Evolutionary conservation across 2,888 invertebrate species (phyloP), one percentile per base, ranked within the genome.

Genomic region (Clivina fossor): DNA sequence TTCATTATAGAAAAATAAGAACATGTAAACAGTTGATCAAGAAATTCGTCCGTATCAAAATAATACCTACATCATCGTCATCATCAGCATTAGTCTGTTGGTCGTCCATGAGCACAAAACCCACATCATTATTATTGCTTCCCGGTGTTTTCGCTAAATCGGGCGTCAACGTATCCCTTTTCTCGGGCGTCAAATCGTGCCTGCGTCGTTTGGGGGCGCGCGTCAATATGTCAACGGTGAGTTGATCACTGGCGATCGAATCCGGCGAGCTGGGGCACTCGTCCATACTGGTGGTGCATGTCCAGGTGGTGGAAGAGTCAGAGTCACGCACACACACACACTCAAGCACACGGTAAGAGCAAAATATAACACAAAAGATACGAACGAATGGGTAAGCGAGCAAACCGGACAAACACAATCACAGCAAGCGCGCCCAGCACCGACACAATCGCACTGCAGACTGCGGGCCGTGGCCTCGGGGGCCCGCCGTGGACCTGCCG

Each of bases 61-160:
- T 9, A 54, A 61, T 64, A 67, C 73, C 62, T 69, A 72, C 74
- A 62, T 72, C 71, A 37, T 68, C 68, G 30, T 72, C 73, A 19
- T 73, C 71, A 22, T 72, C 72, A 22, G 68, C 68, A 40, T 70
- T 69, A 56, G 70, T 68, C 37, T 61, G 65, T 20, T 61, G 65
- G 2, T 72, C 71, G 15, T 72, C 73, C 37, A 75, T 74, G 57
- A 77, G 67, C 38, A 76, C 75, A 62, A 76, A 77, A 8, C 71
- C 69, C n/a, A 76, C 76, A 61, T 76, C 76, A 61, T 74, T 73
- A 62, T 71, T 75, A 65, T 71, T 74, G 50, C 58, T 28, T 19
- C 7, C 4, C 4, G 57, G 57, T 18, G 60, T 66, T 38, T 63
- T 64, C 13, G 57, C 62, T 16, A 70, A 62, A 50, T 71, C 69